Base-by-base conservation (phyloP, 2,113 vertebrate species). In the Nyctereutes procyonoides region DNA sequence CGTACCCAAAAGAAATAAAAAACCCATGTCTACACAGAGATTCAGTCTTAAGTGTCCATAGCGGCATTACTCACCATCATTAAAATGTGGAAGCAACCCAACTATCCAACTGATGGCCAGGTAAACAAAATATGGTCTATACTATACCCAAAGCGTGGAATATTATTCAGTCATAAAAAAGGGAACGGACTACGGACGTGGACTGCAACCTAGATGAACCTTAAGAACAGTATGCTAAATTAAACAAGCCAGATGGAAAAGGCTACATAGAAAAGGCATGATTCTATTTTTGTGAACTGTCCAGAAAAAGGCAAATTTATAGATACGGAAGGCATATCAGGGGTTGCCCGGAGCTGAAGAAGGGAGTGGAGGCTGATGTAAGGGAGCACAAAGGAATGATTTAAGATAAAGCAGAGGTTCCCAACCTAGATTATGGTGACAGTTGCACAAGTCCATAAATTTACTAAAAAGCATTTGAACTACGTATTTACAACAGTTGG, bases 241-340 rank as follows among this genome's bases (percentile, higher is more conserved):
- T 82, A 67, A 26, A 88, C 24, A 77, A 87, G 53, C 51, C 38
- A 19, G 35, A 63, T 51, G 56, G 73, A 94, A 92, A 82, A 60
- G 38, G 83, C 35, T n/a, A 53, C 6, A 2, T 28, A 5, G 24
- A n/a, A n/a, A n/a, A n/a, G 28, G 0, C 35, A 80, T 62, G 16
- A 93, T 62, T 76, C 22, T 13, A 17, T 81, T 81, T 77, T 60
- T 5, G 86, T 60, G 60, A 88, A 87, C 88, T 91, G 8, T 63
- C 58, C n/a, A 32, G 77, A 95, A 87, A 94, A 94, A 87, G 82
- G 11, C 20, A 67, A 60, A 86, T 90, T 28, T 55, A 55, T 56
- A 62, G 24, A 83, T 28, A 84, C 15, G 51, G n/a, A 62, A 81
- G 84, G 5, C 22, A 17, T 8, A 76, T 24, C 53, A 8, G 38